phyloP scores from a whole-genome alignment of 2,888 invertebrate species.

The Epinotia brunnichana region DNA sequence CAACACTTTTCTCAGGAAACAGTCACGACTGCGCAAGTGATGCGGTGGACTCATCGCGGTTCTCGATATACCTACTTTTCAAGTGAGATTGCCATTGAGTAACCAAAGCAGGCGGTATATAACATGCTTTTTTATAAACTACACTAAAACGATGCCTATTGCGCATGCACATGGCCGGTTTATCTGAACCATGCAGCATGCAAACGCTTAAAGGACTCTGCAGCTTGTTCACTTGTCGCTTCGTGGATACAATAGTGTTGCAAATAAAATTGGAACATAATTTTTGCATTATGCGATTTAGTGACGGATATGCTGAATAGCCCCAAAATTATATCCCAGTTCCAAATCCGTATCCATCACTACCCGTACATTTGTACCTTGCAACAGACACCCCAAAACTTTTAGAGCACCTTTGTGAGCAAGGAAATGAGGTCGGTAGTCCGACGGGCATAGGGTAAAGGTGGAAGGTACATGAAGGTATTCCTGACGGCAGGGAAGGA shows the following conservation, averaged over 20 bases:
- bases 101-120: neutral
- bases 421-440: conserved; percentile 87
- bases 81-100: conserved; percentile 30
- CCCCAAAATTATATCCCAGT: conserved; percentile 50
- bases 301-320: conserved; percentile 19
- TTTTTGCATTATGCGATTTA: conserved; percentile 26
- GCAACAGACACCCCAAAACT: conserved; percentile 74
- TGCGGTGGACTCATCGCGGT: conserved; percentile 7
- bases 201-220: conserved; percentile 72
- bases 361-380: conserved; percentile 57
- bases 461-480: conserved; percentile 83
- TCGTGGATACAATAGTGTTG: conserved; percentile 37
- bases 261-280: conserved; percentile 16
- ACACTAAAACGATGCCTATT: conserved; percentile 58
- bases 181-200: conserved; percentile 80
- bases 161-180: conserved; percentile 67
- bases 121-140: conserved; percentile 55
- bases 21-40: conserved; percentile 63
- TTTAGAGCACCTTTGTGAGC: conserved; percentile 81
- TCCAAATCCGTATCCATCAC: conserved; percentile 56
- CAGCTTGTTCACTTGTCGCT: conserved; percentile 54
- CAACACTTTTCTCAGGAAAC: conserved; percentile 67
- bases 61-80: conserved; percentile 27
- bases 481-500: conserved; percentile 85
- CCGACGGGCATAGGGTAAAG: conserved; percentile 91